Conservation (phyloP, 2,797 vertebrate species). For the Notamacropus eugenii region DNA sequence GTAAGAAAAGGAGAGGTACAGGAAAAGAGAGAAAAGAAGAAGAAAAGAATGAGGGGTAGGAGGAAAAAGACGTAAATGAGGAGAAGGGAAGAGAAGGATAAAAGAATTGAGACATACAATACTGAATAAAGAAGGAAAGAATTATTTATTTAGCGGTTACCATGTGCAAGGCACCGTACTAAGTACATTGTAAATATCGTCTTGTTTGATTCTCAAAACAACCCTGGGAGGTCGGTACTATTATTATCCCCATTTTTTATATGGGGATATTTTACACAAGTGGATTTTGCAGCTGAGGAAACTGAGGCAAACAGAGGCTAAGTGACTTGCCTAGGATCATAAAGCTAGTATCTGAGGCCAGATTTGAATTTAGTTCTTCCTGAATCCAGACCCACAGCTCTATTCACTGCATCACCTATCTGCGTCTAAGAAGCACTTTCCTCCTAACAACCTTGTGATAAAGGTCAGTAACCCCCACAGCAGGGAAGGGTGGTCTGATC, state of each 20-base stretch:
- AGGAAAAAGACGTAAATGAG: background rate
- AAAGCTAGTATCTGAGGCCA: background rate
- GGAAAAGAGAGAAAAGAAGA: background rate
- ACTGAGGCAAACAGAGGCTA: background rate
- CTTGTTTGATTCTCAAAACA: background rate
- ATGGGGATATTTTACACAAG: no score
- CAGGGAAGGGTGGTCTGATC: fast-evolving
- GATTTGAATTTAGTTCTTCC: background rate
- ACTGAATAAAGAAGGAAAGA: background rate
- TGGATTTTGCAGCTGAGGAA: background rate
- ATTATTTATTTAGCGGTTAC: background rate
- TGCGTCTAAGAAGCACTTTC: background rate
- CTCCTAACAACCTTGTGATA: background rate
- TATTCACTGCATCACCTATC: background rate
- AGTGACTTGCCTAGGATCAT: background rate
- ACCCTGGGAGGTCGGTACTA: background rate
- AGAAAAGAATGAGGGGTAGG: background rate
- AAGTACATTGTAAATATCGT: background rate
- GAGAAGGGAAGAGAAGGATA: background rate
- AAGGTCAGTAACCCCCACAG: background rate
- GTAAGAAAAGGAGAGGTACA: background rate
- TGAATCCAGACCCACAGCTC: background rate
- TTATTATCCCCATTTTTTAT: background rate
- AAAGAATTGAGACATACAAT: background rate
- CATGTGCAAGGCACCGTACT: background rate